Evolutionary conservation across 1,140 invertebrate genomes (phyloP).

Genomic region (Drosophila arawakana): DNA sequence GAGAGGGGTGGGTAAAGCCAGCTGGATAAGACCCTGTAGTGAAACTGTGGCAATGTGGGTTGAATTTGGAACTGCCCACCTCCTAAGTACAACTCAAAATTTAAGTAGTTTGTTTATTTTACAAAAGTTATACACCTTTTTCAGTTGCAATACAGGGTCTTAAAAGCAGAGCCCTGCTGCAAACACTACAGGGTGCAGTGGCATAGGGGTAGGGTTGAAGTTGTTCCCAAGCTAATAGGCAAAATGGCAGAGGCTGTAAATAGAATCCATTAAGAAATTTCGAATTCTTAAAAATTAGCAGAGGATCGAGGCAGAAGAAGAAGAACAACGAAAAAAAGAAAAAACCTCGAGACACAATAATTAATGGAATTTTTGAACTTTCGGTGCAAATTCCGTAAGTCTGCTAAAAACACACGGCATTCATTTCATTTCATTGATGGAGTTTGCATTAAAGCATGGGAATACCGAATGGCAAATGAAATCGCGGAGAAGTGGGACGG

Average conservation of each 20-base stretch:
- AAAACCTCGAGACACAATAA: constrained; percentile 59
- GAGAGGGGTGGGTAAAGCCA: constrained; percentile 4
- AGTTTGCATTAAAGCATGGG: constrained; percentile 17
- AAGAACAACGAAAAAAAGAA: constrained; percentile 25
- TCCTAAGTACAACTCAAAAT: too few species aligned
- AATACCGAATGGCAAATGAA: neutral
- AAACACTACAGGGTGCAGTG: too few species aligned
- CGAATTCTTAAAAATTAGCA: constrained; percentile 65
- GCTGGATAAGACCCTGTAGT: too few species aligned
- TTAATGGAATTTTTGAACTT: constrained; percentile 78
- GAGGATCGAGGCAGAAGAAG: constrained; percentile 11
- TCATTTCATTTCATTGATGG: constrained; percentile 67
- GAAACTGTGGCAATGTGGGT: too few species aligned
- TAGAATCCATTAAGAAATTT: constrained; percentile 47
- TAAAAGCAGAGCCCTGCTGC: too few species aligned
- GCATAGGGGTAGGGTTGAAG: constrained; percentile 11
- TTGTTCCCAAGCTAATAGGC: constrained; percentile 27
- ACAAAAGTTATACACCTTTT: too few species aligned
- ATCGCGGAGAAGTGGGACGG: neutral
- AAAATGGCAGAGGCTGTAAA: constrained; percentile 7
- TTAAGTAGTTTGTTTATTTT: too few species aligned
- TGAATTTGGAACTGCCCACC: too few species aligned
- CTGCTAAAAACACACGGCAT: constrained; percentile 44
- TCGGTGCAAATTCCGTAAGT: constrained; percentile 58
- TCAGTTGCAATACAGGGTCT: too few species aligned